Conservation (phyloP, 1,140 invertebrate genomes). For the Batillaria attramentaria region DNA sequence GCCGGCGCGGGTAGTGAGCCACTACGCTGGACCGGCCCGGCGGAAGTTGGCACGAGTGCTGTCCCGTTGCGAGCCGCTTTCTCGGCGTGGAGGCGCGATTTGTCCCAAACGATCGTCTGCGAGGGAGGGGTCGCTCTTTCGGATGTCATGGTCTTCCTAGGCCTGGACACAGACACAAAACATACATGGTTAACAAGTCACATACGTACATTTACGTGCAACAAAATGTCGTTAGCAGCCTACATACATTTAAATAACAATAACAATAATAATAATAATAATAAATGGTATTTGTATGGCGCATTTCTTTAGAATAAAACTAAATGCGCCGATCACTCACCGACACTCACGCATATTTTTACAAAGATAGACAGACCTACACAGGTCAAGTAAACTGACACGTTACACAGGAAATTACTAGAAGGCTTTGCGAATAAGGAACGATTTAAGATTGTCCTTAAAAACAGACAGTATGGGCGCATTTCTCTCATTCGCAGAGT, state of each 20-base stretch:
- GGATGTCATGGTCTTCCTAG: slow-evolving; percentile 17
- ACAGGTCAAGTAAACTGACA: too few species aligned
- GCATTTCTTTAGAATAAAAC: too few species aligned
- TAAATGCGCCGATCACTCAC: too few species aligned
- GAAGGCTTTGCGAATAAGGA: too few species aligned
- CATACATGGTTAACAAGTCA: not conserved
- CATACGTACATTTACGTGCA: not conserved
- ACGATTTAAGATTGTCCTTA: too few species aligned
- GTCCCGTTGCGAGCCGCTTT: not conserved
- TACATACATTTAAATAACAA: not conserved
- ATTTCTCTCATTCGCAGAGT: too few species aligned
- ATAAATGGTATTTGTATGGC: too few species aligned
- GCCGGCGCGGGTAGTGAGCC: not conserved
- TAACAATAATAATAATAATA: not conserved
- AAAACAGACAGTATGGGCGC: too few species aligned
- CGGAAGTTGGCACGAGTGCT: not conserved
- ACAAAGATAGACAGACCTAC: too few species aligned
- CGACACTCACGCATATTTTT: too few species aligned
- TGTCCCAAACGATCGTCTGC: slow-evolving; percentile 21
- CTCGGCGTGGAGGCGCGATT: slow-evolving; percentile 12
- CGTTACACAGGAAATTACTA: too few species aligned
- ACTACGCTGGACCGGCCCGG: not conserved
- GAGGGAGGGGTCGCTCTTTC: not conserved
- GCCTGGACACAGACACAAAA: not conserved
- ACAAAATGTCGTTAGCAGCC: not conserved